A percentile compares a stretch with the other conserved stretches of the same genome.
Evolutionary conservation across 2,113 vertebrate species (phyloP).

Genomic region (Sprattus sprattus): DNA sequence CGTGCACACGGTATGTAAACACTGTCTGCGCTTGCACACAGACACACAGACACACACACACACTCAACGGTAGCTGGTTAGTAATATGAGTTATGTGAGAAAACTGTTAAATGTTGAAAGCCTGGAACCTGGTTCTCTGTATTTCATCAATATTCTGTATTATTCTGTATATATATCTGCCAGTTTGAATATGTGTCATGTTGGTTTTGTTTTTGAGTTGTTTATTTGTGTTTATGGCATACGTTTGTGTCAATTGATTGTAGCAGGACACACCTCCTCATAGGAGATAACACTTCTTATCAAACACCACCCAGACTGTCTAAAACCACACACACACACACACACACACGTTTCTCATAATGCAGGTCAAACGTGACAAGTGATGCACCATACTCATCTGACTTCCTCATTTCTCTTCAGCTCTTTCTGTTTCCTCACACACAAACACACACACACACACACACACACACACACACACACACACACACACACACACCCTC

Average conservation of each 20-base stretch:
- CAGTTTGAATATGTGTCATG: too few species aligned
- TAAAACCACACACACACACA: not conserved
- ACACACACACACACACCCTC: not conserved
- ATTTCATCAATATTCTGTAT: too few species aligned
- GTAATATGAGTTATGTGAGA: too few species aligned
- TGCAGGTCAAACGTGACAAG: constrained; percentile 4
- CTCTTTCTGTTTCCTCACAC: not conserved
- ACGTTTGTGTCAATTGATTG: not conserved
- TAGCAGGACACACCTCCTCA: not conserved
- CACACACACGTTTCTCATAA: not conserved
- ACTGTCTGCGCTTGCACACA: too few species aligned
- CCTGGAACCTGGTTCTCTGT: too few species aligned
- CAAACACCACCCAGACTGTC: not conserved
- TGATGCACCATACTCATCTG: not conserved
- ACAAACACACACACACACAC: not conserved
- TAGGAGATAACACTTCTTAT: not conserved
- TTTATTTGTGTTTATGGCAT: not conserved
- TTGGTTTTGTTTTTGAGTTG: too few species aligned
- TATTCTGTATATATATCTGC: too few species aligned
- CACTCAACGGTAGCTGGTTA: too few species aligned
- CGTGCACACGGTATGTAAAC: too few species aligned
- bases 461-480: not conserved
- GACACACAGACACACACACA: too few species aligned
- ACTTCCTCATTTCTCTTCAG: constrained; percentile 1
- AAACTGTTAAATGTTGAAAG: too few species aligned